Base-by-base conservation (phyloP, 2,888 invertebrate genomes). In the Lochmaea crataegi region DNA sequence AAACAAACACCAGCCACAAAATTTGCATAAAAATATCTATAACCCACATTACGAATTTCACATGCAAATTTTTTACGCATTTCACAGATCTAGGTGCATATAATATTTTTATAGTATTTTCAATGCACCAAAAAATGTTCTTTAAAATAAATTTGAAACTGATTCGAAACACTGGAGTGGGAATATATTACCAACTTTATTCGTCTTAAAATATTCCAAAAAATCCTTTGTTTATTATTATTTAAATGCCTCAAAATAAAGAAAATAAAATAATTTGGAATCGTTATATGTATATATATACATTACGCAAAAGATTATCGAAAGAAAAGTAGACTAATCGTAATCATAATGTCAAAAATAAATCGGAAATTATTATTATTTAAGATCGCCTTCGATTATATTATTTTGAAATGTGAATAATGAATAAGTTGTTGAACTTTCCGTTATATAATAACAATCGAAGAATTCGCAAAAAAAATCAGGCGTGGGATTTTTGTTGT, bases 1-100 rank as follows among this genome's bases (percentile, higher is more conserved):
- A 56, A 22, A 32, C 61, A 32, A 60, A 67, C 58, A 42, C 22
- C 22, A 26, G 58, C 57, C 56, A 9, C 58, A 58, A 67, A 68
- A 68, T 68, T 68, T 68, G 51, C 68, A 68, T 68, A 68, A 48
- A 18, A 38, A 60, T 68, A 68, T 68, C 60, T 60, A 68, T 51
- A 60, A 68, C 68, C 68, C 68, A 68, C 68, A 68, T 38, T 18
- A 42, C 16, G 11, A 41, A 38, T 38, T 63, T 42, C 41, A 12
- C 32, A 60, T 38, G 38, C 32, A 60, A 60, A 60, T 60, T 53
- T 60, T 60, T 18, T 12, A 60, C 9, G 10, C 60, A 26, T 60
- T 61, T 38, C 61, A 41, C 18, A 61, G 41, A 16, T 63, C 61
- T 41, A 63, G 38, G 60, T 60, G 18, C 18, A 18, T 18, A 38